These are phyloP conservation scores for Falco cherrug DNA, from an alignment of 2,797 vertebrate genomes.

Conservation along the genomic window DNA sequence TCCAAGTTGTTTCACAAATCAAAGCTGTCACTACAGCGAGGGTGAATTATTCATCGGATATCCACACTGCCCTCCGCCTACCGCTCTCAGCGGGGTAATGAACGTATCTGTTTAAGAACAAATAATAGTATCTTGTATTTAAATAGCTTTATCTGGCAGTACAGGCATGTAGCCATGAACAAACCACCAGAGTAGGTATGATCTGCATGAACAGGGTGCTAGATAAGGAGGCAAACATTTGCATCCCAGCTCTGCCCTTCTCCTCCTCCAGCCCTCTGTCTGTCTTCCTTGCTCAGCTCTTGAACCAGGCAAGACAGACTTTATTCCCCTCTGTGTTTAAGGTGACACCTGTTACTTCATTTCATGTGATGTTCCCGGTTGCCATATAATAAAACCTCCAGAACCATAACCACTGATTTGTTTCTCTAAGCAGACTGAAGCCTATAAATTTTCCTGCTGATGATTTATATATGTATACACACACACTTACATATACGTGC, in stretches of 20 bases:
- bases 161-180: background rate
- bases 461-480: background rate
- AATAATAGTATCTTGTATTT: background rate
- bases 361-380: background rate
- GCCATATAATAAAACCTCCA: background rate
- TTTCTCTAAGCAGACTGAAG: background rate
- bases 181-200: background rate
- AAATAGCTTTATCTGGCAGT: background rate
- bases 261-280: background rate
- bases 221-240: fast-evolving
- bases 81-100: background rate
- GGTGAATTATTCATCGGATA: background rate
- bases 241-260: background rate
- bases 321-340: background rate
- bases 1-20: slow-evolving; percentile 2
- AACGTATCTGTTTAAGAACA: background rate
- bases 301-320: background rate
- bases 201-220: background rate
- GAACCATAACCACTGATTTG: background rate
- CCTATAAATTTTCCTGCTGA: background rate
- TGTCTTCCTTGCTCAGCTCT: background rate
- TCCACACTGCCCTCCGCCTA: background rate
- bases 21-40: background rate
- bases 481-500: fast-evolving
- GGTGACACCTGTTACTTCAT: background rate